Evolutionary conservation across 2,888 invertebrate species (phyloP).

Genomic region (Catocala fraxini): DNA sequence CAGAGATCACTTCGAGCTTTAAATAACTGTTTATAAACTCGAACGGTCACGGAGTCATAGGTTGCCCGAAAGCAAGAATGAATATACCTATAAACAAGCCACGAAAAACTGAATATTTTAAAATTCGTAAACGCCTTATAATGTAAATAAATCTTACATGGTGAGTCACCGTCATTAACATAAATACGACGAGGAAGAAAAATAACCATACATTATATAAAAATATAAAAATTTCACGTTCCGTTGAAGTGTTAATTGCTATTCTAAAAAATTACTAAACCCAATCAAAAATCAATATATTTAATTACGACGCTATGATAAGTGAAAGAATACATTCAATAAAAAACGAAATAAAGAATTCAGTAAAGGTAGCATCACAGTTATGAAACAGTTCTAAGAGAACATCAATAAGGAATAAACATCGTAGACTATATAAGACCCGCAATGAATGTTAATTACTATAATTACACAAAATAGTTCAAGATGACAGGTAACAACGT

Average conservation of each 20-base stretch:
- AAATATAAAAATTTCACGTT: no score
- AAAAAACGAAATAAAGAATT: no score
- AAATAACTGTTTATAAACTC: conserved; percentile 18
- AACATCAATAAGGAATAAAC: background rate
- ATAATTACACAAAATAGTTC: conserved; percentile 28
- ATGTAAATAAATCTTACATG: background rate
- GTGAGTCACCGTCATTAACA: conserved; percentile 1
- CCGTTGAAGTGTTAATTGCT: no score
- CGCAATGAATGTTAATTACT: background rate
- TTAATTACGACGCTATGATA: no score
- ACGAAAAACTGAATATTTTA: conserved; percentile 3
- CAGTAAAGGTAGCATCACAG: no score
- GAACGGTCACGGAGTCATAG: background rate
- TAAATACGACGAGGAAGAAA: no score
- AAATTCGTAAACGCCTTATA: conserved; percentile 5
- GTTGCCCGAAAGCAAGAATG: background rate
- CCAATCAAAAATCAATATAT: no score
- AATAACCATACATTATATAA: no score
- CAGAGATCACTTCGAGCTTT: conserved; percentile 28
- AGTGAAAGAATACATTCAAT: no score
- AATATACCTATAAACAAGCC: background rate
- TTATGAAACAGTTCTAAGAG: no score
- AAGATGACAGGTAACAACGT: conserved; percentile 61
- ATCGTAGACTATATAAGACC: background rate
- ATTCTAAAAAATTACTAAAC: no score